Conservation (phyloP, 2,797 vertebrate genomes). For the Pempheris klunzingeri region DNA sequence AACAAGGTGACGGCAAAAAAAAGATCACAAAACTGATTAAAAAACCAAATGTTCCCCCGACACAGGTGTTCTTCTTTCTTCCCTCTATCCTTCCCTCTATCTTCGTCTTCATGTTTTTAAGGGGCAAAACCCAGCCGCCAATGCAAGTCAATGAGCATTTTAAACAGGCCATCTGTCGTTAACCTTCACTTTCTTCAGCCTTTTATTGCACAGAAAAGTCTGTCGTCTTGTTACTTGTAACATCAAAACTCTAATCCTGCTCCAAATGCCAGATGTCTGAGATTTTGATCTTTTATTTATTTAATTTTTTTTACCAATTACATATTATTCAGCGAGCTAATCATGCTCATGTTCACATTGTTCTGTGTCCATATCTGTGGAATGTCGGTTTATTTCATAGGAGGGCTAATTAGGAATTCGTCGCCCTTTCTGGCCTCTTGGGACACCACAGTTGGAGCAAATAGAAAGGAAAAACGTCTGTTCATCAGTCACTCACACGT, state of each 20-base stretch:
- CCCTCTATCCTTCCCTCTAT: constrained; percentile 16
- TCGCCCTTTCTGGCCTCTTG: constrained; percentile 52
- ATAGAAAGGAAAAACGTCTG: constrained; percentile 37
- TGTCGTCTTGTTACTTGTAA: constrained; percentile 17
- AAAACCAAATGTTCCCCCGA: constrained; percentile 62
- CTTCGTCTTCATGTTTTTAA: constrained; percentile 23
- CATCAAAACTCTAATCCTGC: constrained; percentile 14
- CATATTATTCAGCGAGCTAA: constrained; percentile 54
- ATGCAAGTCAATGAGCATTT: constrained; percentile 20
- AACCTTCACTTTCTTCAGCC: constrained; percentile 8
- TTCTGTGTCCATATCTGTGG: constrained; percentile 53
- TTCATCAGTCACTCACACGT: constrained; percentile 61
- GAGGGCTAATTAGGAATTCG: constrained; percentile 68
- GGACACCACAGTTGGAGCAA: constrained; percentile 36
- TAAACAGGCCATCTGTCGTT: constrained; percentile 35
- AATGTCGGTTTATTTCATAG: constrained; percentile 61
- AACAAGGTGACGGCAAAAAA: constrained; percentile 46
- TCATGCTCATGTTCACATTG: constrained; percentile 61
- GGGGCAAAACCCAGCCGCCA: constrained; percentile 8
- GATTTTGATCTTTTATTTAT: constrained; percentile 12
- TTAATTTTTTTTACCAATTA: not conserved
- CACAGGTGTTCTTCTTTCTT: constrained; percentile 57
- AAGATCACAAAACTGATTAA: constrained; percentile 62
- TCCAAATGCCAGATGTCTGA: constrained; percentile 5
- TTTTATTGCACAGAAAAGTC: constrained; percentile 2